These are phyloP conservation scores for Lydus trimaculatus DNA, from an alignment of 2,888 invertebrate species.

Conservation along the genomic window DNA sequence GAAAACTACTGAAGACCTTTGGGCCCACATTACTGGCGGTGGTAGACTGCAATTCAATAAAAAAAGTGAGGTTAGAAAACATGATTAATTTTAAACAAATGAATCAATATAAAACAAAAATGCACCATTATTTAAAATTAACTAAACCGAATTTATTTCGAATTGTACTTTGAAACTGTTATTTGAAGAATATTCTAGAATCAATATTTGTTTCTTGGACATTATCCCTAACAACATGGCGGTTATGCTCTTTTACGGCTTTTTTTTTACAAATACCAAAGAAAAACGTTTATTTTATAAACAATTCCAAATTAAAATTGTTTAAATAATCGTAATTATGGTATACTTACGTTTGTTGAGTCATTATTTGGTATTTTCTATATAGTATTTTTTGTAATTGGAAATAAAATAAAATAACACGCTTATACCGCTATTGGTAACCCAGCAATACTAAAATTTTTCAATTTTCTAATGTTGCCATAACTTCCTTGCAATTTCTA, in stretches of 20 bases:
- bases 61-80: conserved; percentile 41
- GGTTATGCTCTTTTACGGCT: conserved; percentile 24
- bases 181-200: conserved; percentile 50
- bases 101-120: not conserved
- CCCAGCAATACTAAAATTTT: not conserved
- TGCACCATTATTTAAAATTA: not conserved
- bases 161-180: not conserved
- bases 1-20: conserved; percentile 81
- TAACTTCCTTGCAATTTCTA: not conserved
- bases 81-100: not conserved
- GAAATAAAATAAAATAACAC: conserved; percentile 33
- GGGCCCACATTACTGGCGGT: conserved; percentile 94
- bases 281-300: not conserved
- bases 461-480: not conserved
- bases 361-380: conserved; percentile 40
- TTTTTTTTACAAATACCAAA: not conserved
- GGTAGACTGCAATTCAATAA: conserved; percentile 64
- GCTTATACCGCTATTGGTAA: conserved; percentile 18
- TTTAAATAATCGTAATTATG: not conserved
- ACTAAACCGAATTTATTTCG: not conserved
- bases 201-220: conserved; percentile 40
- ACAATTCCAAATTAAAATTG: not conserved
- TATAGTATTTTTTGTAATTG: conserved; percentile 25
- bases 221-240: conserved; percentile 49
- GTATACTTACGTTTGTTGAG: conserved; percentile 50